These are phyloP conservation scores for Meloe dianella DNA, from an alignment of 2,888 invertebrate genomes.

Conservation along the genomic window DNA sequence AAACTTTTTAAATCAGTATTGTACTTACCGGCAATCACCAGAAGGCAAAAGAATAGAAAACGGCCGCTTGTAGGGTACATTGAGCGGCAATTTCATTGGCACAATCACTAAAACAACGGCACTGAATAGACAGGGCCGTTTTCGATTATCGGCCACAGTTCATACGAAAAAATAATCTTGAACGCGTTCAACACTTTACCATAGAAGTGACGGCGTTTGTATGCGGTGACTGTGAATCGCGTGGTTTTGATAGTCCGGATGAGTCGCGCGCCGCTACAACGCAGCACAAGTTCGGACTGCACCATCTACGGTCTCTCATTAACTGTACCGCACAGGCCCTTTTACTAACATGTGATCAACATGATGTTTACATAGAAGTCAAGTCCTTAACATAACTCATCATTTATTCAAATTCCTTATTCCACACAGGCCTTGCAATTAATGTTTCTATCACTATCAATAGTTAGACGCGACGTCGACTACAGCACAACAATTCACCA, in stretches of 20 bases:
- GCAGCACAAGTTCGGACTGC: slow-evolving; percentile 24
- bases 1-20: slow-evolving; percentile 15
- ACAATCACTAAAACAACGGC: slow-evolving; percentile 39
- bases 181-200: slow-evolving; percentile 36
- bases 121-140: slow-evolving; percentile 29
- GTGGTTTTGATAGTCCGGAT: slow-evolving; percentile 42
- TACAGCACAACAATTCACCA: neutral
- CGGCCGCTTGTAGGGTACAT: slow-evolving; percentile 47
- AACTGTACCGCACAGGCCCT: slow-evolving; percentile 41
- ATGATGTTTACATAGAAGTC: slow-evolving; percentile 46
- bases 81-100: slow-evolving; percentile 47
- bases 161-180: slow-evolving; percentile 25
- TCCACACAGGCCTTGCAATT: slow-evolving; percentile 36
- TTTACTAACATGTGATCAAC: slow-evolving; percentile 48
- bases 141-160: slow-evolving; percentile 29
- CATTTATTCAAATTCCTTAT: slow-evolving; percentile 41
- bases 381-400: slow-evolving; percentile 35
- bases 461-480: neutral
- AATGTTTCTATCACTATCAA: slow-evolving; percentile 34
- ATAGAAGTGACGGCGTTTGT: slow-evolving; percentile 51
- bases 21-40: slow-evolving; percentile 51
- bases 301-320: slow-evolving; percentile 44
- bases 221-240: slow-evolving; percentile 54
- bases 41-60: slow-evolving; percentile 46
- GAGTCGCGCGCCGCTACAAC: slow-evolving; percentile 45